Conservation (phyloP, 2,888 invertebrate genomes). For the Sepioteuthis lessoniana region DNA sequence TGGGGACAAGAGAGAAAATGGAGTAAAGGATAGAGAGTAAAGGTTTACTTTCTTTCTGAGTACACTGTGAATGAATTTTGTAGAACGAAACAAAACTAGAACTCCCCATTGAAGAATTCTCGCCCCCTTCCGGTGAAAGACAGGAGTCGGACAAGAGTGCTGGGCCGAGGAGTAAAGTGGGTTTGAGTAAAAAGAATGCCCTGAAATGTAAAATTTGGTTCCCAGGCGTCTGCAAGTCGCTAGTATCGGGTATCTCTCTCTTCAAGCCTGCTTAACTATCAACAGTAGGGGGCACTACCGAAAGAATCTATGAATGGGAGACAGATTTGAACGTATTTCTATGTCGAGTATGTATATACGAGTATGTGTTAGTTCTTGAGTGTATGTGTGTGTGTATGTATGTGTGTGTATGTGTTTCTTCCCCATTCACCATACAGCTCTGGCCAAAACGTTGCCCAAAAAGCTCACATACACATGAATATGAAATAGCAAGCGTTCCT, state of each 20-base stretch:
- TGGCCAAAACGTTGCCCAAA: no score
- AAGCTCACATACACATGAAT: no score
- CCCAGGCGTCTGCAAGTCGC: neutral
- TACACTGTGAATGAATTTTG: neutral
- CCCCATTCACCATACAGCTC: no score
- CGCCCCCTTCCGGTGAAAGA: neutral
- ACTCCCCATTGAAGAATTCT: neutral
- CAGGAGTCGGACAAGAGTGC: neutral
- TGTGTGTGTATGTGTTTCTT: neutral
- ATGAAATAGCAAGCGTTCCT: no score
- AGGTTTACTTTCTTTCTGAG: neutral
- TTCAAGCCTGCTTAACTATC: no score
- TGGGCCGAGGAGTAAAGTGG: neutral
- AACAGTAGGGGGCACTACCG: neutral
- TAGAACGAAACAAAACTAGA: neutral
- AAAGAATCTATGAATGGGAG: conserved; percentile 8
- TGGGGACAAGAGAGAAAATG: no score
- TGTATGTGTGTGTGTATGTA: neutral
- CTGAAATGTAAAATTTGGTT: neutral
- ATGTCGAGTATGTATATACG: neutral
- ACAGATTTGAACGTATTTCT: neutral
- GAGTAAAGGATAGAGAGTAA: neutral
- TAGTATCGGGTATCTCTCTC: neutral
- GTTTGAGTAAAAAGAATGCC: neutral
- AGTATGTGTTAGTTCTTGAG: neutral